A percentile compares a stretch with the other conserved stretches of the same genome.
These are phyloP conservation scores for Albula goreensis DNA, from an alignment of 2,113 vertebrate species.

Conservation along the genomic window DNA sequence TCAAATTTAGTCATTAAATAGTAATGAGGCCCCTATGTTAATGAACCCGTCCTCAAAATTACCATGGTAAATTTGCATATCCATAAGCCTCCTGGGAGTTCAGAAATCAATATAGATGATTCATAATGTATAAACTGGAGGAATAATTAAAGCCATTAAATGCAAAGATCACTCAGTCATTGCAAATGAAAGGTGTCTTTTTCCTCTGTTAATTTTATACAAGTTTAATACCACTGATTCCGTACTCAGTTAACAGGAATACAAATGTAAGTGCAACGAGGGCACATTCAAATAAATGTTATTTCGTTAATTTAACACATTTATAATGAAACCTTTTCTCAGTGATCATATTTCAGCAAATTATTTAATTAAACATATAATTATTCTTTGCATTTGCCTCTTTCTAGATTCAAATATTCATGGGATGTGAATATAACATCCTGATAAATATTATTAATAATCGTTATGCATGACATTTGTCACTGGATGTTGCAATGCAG, in stretches of 20 bases:
- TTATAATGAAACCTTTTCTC: conserved; percentile 46
- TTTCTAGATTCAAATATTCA: conserved; percentile 15
- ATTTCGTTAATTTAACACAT: conserved; percentile 66
- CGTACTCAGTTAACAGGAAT: conserved; percentile 69
- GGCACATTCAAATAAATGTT: conserved; percentile 71
- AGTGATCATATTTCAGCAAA: conserved; percentile 59
- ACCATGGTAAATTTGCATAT: conserved; percentile 69
- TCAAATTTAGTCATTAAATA: conserved; percentile 80
- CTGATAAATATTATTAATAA: conserved; percentile 5
- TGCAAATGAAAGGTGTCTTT: conserved; percentile 66
- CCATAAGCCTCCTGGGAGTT: conserved; percentile 72
- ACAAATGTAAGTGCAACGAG: conserved; percentile 68
- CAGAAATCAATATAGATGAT: conserved; percentile 81
- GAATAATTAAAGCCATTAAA: conserved; percentile 78
- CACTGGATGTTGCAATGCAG: not conserved
- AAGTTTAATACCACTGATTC: conserved; percentile 56
- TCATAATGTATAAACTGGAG: conserved; percentile 77
- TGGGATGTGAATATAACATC: not conserved
- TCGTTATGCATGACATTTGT: not conserved
- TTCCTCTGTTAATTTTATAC: conserved; percentile 69
- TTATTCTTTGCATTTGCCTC: conserved; percentile 51
- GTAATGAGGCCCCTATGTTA: conserved; percentile 74
- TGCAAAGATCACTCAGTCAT: conserved; percentile 68
- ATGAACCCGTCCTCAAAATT: conserved; percentile 70
- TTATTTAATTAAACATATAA: conserved; percentile 61